These are phyloP conservation scores for Bombus cullumanus DNA, from an alignment of 1,140 invertebrate species.

Conservation along the genomic window DNA sequence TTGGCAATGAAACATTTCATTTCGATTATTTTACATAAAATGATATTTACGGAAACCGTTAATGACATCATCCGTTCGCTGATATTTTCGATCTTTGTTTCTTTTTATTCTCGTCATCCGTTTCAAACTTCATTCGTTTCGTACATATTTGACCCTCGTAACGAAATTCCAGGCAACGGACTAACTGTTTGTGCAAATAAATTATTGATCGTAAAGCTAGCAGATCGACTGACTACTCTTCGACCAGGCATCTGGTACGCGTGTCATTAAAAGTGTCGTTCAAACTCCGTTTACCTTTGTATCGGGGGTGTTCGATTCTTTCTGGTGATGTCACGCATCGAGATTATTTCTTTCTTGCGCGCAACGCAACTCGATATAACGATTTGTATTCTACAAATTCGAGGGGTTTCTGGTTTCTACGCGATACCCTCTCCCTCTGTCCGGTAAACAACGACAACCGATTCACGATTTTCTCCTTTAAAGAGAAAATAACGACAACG, in stretches of 20 bases:
- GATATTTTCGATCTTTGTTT: no score
- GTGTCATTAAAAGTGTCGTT: conserved; percentile 52
- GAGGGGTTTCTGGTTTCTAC: no score
- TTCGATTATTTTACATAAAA: neutral
- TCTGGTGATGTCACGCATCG: conserved; percentile 61
- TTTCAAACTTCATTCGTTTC: neutral
- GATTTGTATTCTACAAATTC: no score
- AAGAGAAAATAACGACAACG: neutral
- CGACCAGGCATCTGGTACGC: conserved; percentile 23
- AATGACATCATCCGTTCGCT: no score
- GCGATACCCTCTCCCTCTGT: neutral
- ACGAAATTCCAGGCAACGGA: neutral
- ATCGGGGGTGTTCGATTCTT: conserved; percentile 1
- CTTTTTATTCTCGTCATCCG: no score
- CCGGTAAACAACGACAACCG: neutral
- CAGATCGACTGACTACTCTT: neutral
- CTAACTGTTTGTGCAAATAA: neutral
- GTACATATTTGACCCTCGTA: neutral
- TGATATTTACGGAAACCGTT: neutral
- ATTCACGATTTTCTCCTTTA: conserved; percentile 19
- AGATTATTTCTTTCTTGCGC: conserved; percentile 44
- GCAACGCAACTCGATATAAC: no score
- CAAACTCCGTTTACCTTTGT: neutral
- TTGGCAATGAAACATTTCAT: neutral
- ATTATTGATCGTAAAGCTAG: neutral